Base-by-base conservation (phyloP, 2,113 vertebrate species). In the Takifugu bimaculatus region DNA sequence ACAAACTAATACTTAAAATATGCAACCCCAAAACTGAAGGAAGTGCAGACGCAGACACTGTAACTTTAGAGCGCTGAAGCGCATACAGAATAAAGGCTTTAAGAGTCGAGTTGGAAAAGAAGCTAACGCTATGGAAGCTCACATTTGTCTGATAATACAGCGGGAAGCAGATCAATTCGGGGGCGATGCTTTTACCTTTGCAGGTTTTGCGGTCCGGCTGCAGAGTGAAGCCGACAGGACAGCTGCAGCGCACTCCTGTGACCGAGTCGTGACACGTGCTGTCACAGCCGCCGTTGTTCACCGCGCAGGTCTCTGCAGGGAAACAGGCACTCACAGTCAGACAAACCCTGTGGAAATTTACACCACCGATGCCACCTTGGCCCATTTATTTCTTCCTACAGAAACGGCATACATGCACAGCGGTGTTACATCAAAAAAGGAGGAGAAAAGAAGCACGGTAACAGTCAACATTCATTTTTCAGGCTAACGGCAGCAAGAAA, bases 271-370 rank as follows among this genome's bases (percentile, higher is more conserved):
- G 96, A 82, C 96, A 98, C 42, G 95, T 98, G 88, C 96, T 98
- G 83, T 98, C 96, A 0, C 96, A 98, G 78, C 96, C 96, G 3
- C 96, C 96, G 0, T 98, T 98, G 91, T 99, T 99, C 79, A 98
- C 94, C 2, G 96, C 94, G 42, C 96, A 98, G 1, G 95, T 99
- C 91, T 99, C 96, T 99, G 78, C 60, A 67, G 69, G 64, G 63
- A 72, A 65, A 80, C 72, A 64, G 54, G 61, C 50, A 68, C 44
- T 63, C 64, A 6, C 59, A 73, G 70, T 84, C 57, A 88, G 70
- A 80, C 53, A 65, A 63, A 57, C 15, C 48, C 44, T 44, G 29
- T 1, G 25, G 26, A 65, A 60, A 68, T 59, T 59, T 39, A 68
- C 58, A 63, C 62, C 13, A 14, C 4, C 55, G 58, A 62, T 44